phyloP scores from a whole-genome alignment of 2,888 invertebrate genomes.

The Polydrusus cervinus region DNA sequence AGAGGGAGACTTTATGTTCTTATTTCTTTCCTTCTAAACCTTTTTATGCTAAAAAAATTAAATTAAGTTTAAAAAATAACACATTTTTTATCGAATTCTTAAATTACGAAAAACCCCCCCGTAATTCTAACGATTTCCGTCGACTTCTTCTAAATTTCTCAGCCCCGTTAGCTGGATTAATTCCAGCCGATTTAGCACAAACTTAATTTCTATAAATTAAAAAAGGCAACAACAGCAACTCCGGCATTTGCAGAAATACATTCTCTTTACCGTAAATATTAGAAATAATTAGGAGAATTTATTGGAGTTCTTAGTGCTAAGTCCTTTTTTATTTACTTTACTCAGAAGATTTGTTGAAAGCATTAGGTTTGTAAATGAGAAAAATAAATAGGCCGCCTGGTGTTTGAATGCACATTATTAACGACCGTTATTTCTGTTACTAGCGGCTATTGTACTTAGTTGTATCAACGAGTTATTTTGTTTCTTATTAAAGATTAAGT shows the following conservation, averaged over 20 bases:
- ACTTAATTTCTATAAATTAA: constrained; percentile 21
- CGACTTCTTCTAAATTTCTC: background rate
- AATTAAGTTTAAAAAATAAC: no score
- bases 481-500: no score
- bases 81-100: no score
- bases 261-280: constrained; percentile 2
- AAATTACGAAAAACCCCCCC: no score
- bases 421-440: background rate
- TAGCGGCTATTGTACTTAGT: no score
- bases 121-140: no score
- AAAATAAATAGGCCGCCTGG: background rate
- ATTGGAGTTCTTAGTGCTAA: background rate
- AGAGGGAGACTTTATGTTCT: no score
- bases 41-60: no score
- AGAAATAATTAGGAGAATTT: constrained; percentile 11
- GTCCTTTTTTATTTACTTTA: constrained; percentile 5
- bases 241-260: constrained; percentile 10
- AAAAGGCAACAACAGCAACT: constrained; percentile 22
- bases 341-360: background rate
- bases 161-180: background rate
- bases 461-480: no score
- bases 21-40: no score
- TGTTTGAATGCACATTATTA: background rate
- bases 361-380: background rate
- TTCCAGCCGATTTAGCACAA: constrained; percentile 15